phyloP scores from a whole-genome alignment of 2,113 vertebrate species.

The Carollia perspicillata region DNA sequence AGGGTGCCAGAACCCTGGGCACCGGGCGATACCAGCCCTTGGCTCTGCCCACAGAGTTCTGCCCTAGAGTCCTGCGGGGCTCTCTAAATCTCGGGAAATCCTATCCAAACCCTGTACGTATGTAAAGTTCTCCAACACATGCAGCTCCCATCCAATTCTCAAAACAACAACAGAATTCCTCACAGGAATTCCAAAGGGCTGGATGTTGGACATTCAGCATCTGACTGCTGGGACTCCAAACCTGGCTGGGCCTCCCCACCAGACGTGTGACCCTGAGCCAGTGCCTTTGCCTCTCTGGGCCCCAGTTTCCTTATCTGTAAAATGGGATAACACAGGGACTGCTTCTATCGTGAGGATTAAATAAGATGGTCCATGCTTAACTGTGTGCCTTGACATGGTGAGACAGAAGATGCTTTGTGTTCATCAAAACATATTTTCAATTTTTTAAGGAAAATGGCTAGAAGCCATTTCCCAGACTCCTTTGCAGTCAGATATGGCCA shows the following conservation, averaged over 20 bases:
- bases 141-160: background rate
- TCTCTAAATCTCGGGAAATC: background rate
- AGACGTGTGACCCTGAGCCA: background rate
- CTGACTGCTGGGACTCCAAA: background rate
- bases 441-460: background rate
- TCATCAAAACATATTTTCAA: background rate
- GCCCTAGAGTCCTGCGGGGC: background rate
- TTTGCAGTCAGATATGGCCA: background rate
- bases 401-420: background rate
- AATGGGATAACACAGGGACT: background rate
- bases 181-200: background rate
- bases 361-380: background rate
- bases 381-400: background rate
- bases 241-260: background rate
- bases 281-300: background rate
- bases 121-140: accelerated
- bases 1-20: background rate
- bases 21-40: background rate
- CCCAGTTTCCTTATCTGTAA: too few relatives aligned
- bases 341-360: background rate
- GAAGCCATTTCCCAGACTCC: background rate
- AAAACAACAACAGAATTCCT: background rate
- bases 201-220: background rate
- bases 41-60: background rate
- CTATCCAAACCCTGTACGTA: background rate